Base-by-base conservation (phyloP, 2,797 vertebrate species). In the Alcedo atthis region DNA sequence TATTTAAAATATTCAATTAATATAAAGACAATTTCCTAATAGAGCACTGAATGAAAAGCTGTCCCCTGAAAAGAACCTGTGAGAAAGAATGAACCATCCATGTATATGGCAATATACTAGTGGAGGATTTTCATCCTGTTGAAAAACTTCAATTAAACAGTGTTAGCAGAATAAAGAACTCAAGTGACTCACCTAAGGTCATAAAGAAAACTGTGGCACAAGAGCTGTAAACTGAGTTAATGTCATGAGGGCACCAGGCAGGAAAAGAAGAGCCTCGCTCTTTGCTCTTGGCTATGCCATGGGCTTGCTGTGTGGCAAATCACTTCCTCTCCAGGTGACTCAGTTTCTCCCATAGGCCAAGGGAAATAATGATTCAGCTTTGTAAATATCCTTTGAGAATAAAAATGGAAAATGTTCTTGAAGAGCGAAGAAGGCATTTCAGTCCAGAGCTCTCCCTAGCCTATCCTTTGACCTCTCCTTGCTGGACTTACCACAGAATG, bases 321-420 rank as follows among this genome's bases (percentile, higher is more conserved):
- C 67, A 58, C 79, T 94, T 94, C 94, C 92, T 93, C 64, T 92
- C 80, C 87, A 90, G 86, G 68, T 94, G 93, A 93, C 75, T 95
- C 92, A 93, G 90, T 93, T 93, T 96, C 61, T 90, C 37, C 75
- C n/a, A 57, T 12, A 80, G 42, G 67, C 85, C 73, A 55, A 73
- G 49, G 57, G 71, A 95, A 92, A 77, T 70, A 58, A 30, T 87
- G 92, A 89, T 84, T 95, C 64, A 61, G 64, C 81, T 61, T 80
- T 63, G 16, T 57, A 86, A 40, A 84, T 86, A 13, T 86, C 26
- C 32, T 94, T 69, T 48, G 93, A 75, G 79, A 94, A 90, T 37
- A 53, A 80, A 33, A 28, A 43, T 58, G 37, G 57, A 89, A 94
- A 89, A 89, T 80, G 18, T 80, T 77, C 24, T 25, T 87, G 68